Conservation (phyloP, 2,888 invertebrate species). For the Phrixothrix hirtus region DNA sequence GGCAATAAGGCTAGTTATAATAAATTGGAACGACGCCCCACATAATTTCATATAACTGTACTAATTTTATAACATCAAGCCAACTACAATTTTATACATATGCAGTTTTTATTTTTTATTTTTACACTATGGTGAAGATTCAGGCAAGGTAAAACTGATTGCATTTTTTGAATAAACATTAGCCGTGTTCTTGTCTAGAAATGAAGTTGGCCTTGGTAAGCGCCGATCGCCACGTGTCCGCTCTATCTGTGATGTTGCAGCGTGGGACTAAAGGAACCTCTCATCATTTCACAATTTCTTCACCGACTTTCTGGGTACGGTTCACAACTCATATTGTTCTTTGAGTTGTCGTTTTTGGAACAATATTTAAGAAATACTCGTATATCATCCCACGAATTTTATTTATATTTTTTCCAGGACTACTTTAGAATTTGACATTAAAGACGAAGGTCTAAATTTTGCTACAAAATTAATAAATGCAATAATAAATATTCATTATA, state of each 20-base stretch:
- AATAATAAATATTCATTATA: no score
- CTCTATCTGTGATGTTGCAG: conserved; percentile 1
- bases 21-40: neutral
- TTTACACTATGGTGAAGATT: no score
- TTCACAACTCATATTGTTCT: no score
- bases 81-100: no score
- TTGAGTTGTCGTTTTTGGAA: neutral
- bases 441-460: no score
- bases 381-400: neutral
- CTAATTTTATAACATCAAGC: no score
- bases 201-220: conserved; percentile 15
- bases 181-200: conserved; percentile 7
- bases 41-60: no score
- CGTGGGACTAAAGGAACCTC: conserved; percentile 1
- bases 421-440: neutral
- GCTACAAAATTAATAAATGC: no score
- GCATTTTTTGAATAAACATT: neutral
- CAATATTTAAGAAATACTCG: neutral
- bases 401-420: no score
- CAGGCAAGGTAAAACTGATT: no score
- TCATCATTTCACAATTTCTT: neutral
- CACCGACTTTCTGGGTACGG: no score
- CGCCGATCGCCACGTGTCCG: conserved; percentile 22
- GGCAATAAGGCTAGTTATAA: neutral
- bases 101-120: no score